phyloP scores from a whole-genome alignment of 2,888 invertebrate species.

The Melieria picta region DNA sequence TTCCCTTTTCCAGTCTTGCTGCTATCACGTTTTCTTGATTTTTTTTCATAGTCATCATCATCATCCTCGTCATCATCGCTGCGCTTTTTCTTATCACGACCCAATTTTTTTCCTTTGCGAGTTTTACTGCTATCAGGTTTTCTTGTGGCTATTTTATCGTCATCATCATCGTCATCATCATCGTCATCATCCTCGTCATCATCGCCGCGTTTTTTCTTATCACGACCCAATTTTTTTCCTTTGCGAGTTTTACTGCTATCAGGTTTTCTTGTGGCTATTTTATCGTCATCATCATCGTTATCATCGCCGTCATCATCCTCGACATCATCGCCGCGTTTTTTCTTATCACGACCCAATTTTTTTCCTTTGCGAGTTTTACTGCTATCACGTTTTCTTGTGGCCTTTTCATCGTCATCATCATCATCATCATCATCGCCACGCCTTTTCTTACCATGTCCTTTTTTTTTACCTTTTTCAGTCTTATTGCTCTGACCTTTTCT shows the following conservation, averaged over 20 bases:
- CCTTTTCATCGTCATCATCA: neutral
- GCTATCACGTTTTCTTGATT: neutral
- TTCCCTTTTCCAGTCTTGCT: conserved; percentile 14
- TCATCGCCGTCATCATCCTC: neutral
- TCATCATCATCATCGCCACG: neutral
- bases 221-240: neutral
- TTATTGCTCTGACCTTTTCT: conserved; percentile 2
- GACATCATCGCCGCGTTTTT: neutral
- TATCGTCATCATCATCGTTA: neutral
- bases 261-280: neutral
- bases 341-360: neutral
- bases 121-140: conserved; percentile 15
- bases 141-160: conserved; percentile 9
- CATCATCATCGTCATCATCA: neutral
- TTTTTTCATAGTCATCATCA: neutral
- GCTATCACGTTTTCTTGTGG: neutral
- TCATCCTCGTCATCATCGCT: neutral
- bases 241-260: neutral
- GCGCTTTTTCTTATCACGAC: too few species aligned
- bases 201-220: neutral
- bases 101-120: too few species aligned
- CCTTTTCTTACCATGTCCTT: neutral
- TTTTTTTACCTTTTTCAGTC: conserved; percentile 3
- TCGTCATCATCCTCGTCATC: neutral
- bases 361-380: conserved; percentile 10